Evolutionary conservation across 2,888 invertebrate species (phyloP).

Genomic region (Pseudoips prasinana): DNA sequence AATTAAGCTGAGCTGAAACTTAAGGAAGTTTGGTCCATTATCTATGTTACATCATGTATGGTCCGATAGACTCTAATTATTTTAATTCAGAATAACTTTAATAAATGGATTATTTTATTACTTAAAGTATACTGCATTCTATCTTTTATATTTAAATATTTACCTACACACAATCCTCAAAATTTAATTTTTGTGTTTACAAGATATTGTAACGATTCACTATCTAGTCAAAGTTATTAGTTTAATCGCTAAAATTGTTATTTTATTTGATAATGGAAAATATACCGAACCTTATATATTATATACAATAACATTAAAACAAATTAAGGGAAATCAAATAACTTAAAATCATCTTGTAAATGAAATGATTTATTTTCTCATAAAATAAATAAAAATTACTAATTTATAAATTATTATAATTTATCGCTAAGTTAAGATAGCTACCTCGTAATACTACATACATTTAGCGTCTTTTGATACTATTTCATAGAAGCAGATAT

Average conservation of each 20-base stretch:
- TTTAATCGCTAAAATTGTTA: background rate
- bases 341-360: conserved; percentile 46
- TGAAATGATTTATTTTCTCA: conserved; percentile 51
- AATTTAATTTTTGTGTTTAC: background rate
- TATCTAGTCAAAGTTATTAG: too few relatives aligned
- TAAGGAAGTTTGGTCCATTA: too few relatives aligned
- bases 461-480: conserved; percentile 38
- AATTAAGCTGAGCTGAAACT: too few relatives aligned
- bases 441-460: conserved; percentile 38
- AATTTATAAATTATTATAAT: conserved; percentile 36
- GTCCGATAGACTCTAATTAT: too few relatives aligned
- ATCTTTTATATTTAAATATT: conserved; percentile 13
- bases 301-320: conserved; percentile 8
- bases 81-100: too few relatives aligned
- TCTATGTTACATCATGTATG: too few relatives aligned
- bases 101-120: conserved; percentile 12
- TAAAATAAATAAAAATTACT: conserved; percentile 49
- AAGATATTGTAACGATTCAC: too few relatives aligned
- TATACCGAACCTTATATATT: background rate
- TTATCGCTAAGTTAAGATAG: conserved; percentile 35
- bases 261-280: background rate
- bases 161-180: conserved; percentile 5
- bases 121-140: conserved; percentile 51
- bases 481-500: conserved; percentile 76
- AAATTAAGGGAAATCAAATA: conserved; percentile 35